Evolutionary conservation across 2,113 vertebrate genomes (phyloP).

Genomic region (Hystrix brachyura): DNA sequence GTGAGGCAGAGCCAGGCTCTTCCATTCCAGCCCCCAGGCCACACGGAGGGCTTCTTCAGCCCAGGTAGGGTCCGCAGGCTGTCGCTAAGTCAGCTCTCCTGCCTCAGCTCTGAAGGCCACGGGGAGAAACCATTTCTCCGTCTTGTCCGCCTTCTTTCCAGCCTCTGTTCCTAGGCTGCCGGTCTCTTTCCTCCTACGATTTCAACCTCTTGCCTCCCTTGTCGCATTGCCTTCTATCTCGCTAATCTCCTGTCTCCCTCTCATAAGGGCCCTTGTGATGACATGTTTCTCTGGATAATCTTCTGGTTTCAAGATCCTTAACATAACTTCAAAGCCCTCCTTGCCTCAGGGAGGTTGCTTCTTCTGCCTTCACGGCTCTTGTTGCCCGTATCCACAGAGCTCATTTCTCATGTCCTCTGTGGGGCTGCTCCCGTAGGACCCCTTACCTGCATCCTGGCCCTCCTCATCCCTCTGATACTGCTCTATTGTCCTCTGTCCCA

Average conservation of each 20-base stretch:
- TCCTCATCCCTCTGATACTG: background rate
- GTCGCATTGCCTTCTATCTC: background rate
- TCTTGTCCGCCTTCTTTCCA: background rate
- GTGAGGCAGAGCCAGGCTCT: background rate
- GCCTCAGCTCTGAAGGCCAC: background rate
- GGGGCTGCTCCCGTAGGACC: background rate
- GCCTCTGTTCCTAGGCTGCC: background rate
- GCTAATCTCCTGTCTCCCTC: background rate
- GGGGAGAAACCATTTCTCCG: background rate
- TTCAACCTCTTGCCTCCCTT: background rate
- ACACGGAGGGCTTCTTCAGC: no score
- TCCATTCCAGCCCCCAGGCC: background rate
- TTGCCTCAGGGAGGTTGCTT: background rate
- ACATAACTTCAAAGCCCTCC: background rate
- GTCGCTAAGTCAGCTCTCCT: background rate
- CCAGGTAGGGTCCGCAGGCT: background rate
- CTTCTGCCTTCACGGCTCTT: background rate
- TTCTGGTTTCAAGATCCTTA: background rate
- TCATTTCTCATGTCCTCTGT: background rate
- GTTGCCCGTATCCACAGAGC: no score
- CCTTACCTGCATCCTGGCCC: rapidly evolving
- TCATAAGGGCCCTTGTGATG: background rate
- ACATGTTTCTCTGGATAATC: background rate
- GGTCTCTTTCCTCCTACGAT: background rate
- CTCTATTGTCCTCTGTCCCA: background rate